Evolutionary conservation across 2,888 invertebrate genomes (phyloP), one percentile per base, ranked within the genome.

Genomic region (Glomeris marginata): DNA sequence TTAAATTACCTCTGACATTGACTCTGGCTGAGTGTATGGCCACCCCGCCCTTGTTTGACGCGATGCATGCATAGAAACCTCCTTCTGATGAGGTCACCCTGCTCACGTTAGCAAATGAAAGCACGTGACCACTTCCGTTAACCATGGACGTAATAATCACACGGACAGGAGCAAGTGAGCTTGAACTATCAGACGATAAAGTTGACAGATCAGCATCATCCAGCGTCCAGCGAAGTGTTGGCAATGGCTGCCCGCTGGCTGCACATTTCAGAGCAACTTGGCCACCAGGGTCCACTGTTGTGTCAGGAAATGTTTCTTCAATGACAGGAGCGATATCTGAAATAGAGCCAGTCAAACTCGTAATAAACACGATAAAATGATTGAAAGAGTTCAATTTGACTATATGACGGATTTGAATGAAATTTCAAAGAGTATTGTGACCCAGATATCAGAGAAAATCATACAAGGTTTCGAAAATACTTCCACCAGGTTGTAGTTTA

Each of bases 321-420:
- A 67, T 55, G 6, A 60, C 54, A 13, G 69, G 68, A 33, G 61
- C 59, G 8, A 66, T 61, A 44, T 68, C 69, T 69, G 57, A 6
- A 56, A 50, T 33, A 50, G 43, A n/a, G n/a, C n/a, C n/a, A n/a
- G n/a, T n/a, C n/a, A n/a, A n/a, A n/a, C n/a, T n/a, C n/a, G n/a
- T n/a, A n/a, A n/a, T n/a, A n/a, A n/a, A n/a, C n/a, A n/a, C n/a
- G n/a, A n/a, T n/a, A n/a, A n/a, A n/a, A n/a, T n/a, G n/a, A n/a
- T n/a, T n/a, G n/a, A n/a, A n/a, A n/a, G n/a, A n/a, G n/a, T n/a
- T n/a, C n/a, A n/a, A n/a, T n/a, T n/a, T n/a, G n/a, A n/a, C n/a
- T n/a, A n/a, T n/a, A n/a, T n/a, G n/a, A n/a, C n/a, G n/a, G n/a
- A n/a, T n/a, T n/a, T n/a, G n/a, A n/a, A n/a, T n/a, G n/a, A n/a